Base-by-base conservation (phyloP, 1,140 invertebrate genomes). In the Leguminivora glycinivorella region DNA sequence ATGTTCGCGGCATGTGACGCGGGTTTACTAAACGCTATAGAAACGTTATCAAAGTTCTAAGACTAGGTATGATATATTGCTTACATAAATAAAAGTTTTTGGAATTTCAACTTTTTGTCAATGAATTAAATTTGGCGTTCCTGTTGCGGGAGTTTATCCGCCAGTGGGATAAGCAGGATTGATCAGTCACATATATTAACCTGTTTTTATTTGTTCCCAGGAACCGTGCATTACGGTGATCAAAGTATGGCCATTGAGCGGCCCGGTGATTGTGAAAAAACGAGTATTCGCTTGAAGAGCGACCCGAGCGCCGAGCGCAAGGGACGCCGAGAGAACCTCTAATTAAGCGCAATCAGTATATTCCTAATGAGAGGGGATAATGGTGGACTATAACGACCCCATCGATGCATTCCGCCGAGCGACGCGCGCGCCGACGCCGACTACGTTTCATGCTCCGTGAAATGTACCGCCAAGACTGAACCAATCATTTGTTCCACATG, bases 341-440 rank as follows among this genome's bases (percentile, higher is more conserved):
- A 91, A 91, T 91, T 91, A 91, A 89, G 81, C 85, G 86, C 85
- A 91, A 91, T 91, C 89, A 90, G 89, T 89, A 86, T 91, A 90
- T 91, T 90, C 86, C 88, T 91, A 91, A 90, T 90, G 89, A 89
- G 84, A 85, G 88, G 78, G 83, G 82, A 86, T 89, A 88, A 91
- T 91, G 84, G 87, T 88, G 83, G 88, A 84, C 83, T 87, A 83
- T 85, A 86, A 89, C 87, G 87, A 89, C 73, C 84, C 82, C 84
- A 90, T 89, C 87, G 84, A 90, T 82, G 85, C 85, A 91, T 89
- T 89, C 89, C 89, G 75, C 71, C 77, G 79, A 79, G 76, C 77
- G 82, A 83, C 81, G 80, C 79, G 80, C 73, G 75, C 80, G 83
- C 81, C 81, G 86, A 66, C 80, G 83, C 81, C 81, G 86, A 66